Conservation (phyloP, 2,113 vertebrate genomes). For the Peromyscus maniculatus region DNA sequence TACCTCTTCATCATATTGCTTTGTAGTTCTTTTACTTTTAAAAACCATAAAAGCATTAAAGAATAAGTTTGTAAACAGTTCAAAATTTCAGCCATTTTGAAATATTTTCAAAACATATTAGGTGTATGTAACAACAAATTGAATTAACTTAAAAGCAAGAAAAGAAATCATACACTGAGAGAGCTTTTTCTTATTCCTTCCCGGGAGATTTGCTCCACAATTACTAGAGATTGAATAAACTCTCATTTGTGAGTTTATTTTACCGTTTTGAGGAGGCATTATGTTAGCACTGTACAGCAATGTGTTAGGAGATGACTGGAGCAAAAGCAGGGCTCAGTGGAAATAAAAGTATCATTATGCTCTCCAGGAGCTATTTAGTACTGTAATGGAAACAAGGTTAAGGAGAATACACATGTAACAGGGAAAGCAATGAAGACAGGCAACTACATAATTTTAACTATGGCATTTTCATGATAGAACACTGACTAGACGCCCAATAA, state of each 20-base stretch:
- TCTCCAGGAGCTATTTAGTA: conserved; percentile 58
- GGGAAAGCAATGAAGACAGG: conserved; percentile 36
- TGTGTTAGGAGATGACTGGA: conserved; percentile 40
- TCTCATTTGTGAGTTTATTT: conserved; percentile 55
- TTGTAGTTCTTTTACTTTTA: conserved; percentile 77
- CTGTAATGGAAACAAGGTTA: conserved; percentile 62
- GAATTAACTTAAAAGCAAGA: conserved; percentile 67
- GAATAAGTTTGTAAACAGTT: conserved; percentile 55
- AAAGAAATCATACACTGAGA: conserved; percentile 58
- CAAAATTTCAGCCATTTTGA: conserved; percentile 55
- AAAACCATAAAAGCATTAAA: conserved; percentile 71
- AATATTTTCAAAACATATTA: conserved; percentile 66
- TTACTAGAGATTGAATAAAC: conserved; percentile 65
- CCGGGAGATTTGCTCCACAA: conserved; percentile 71
- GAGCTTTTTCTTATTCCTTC: conserved; percentile 25
- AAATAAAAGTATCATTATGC: conserved; percentile 61
- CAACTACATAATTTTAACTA: background rate
- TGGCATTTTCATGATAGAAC: conserved; percentile 28
- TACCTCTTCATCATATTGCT: conserved; percentile 64
- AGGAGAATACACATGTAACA: conserved; percentile 33
- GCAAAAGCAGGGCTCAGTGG: conserved; percentile 45
- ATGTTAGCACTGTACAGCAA: conserved; percentile 50
- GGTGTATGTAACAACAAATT: conserved; percentile 56
- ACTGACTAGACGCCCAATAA: conserved; percentile 52
- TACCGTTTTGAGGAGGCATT: conserved; percentile 66